A percentile compares a stretch with the other conserved stretches of the same genome.
phyloP scores from a whole-genome alignment of 1,140 invertebrate genomes.

The Drosophila kohkoa region DNA sequence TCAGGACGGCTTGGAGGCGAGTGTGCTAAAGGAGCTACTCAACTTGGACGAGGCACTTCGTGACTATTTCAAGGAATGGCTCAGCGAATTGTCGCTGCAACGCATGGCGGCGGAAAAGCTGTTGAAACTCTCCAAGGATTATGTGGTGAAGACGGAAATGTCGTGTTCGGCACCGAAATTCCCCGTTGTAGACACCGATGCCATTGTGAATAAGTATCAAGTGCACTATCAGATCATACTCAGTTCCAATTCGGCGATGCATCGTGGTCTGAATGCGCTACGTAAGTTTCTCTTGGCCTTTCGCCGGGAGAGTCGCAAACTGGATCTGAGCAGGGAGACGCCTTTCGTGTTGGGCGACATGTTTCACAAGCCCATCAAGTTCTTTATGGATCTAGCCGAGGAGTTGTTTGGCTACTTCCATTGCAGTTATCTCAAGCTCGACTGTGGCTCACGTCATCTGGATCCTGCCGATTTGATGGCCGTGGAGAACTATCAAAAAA shows the following conservation, averaged over 20 bases:
- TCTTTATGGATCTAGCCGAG: conserved; percentile 64
- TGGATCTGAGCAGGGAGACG: conserved; percentile 41
- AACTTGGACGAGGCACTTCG: conserved; percentile 45
- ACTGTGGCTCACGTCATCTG: conserved; percentile 51
- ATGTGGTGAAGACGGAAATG: conserved; percentile 18
- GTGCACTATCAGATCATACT: conserved; percentile 59
- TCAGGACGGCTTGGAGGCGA: background rate
- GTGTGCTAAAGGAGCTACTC: conserved; percentile 34
- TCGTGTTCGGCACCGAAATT: conserved; percentile 50
- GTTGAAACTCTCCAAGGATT: conserved; percentile 42
- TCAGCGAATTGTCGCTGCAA: conserved; percentile 52
- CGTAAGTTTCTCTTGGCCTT: conserved; percentile 48
- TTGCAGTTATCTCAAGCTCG: conserved; percentile 50
- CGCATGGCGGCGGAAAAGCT: conserved; percentile 53
- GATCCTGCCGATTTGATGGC: conserved; percentile 57
- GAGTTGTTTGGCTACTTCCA: conserved; percentile 72
- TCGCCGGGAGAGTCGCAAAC: conserved; percentile 22
- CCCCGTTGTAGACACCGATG: conserved; percentile 37
- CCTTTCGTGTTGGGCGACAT: conserved; percentile 61
- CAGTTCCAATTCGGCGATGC: conserved; percentile 46
- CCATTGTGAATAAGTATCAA: conserved; percentile 55
- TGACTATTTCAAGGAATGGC: conserved; percentile 29
- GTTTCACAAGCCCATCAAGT: conserved; percentile 72
- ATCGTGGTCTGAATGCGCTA: conserved; percentile 17
- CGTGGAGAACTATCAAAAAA: conserved; percentile 53